phyloP scores from a whole-genome alignment of 2,888 invertebrate species.

The Erpobdella octoculata region DNA sequence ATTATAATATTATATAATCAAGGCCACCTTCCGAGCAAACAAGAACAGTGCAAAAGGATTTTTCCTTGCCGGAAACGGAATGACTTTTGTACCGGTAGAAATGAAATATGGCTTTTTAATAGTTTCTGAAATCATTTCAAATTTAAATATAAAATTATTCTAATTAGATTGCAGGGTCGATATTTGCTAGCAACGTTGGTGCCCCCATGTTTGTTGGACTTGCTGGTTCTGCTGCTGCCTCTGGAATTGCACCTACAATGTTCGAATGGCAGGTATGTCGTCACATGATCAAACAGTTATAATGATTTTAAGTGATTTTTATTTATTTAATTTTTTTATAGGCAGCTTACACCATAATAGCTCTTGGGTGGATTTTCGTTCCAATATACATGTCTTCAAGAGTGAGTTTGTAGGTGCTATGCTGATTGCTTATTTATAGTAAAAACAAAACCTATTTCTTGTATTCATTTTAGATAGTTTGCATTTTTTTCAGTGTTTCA shows the following conservation, averaged over 20 bases:
- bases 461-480: too few relatives aligned
- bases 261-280: slow-evolving; percentile 45
- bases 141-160: not conserved
- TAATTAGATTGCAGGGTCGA: slow-evolving; percentile 33
- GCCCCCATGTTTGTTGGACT: slow-evolving; percentile 47
- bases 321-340: slow-evolving; percentile 33
- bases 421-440: too few relatives aligned
- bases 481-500: slow-evolving; percentile 36
- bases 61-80: slow-evolving; percentile 54
- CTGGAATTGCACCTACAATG: slow-evolving; percentile 45
- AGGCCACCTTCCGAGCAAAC: slow-evolving; percentile 52
- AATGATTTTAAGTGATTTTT: too few relatives aligned
- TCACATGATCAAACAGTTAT: not conserved
- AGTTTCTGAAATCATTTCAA: not conserved
- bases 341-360: slow-evolving; percentile 43
- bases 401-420: too few relatives aligned
- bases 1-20: slow-evolving; percentile 29
- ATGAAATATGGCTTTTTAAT: not conserved
- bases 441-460: too few relatives aligned
- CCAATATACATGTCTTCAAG: slow-evolving; percentile 46
- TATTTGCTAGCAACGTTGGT: slow-evolving; percentile 38
- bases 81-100: slow-evolving; percentile 54
- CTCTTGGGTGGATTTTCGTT: slow-evolving; percentile 47
- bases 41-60: slow-evolving; percentile 48
- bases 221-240: slow-evolving; percentile 46